Conservation (phyloP, 2,797 vertebrate genomes). For the Coracias cyanogaster region DNA sequence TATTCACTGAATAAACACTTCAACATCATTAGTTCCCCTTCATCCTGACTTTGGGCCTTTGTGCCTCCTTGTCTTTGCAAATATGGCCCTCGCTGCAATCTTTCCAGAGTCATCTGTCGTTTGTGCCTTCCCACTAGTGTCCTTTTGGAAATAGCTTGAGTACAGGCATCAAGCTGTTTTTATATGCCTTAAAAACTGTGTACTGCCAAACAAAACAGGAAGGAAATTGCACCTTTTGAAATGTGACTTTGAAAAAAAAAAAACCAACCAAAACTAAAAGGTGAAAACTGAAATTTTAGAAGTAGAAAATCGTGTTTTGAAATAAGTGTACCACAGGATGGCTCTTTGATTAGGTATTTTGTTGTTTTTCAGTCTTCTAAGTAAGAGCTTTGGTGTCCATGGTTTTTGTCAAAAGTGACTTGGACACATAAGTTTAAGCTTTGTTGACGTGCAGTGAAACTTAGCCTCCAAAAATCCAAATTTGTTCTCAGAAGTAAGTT, state of each 20-base stretch:
- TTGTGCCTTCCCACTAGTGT: not conserved
- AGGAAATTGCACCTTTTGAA: not conserved
- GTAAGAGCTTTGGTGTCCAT: not conserved
- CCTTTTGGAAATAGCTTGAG: not conserved
- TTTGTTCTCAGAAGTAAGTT: not conserved
- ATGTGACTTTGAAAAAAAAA: not conserved
- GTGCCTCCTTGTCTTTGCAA: not conserved
- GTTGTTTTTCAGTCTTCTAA: not conserved
- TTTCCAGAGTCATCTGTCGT: not conserved
- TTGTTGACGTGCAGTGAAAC: not conserved
- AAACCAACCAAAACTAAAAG: not conserved
- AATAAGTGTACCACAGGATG: not conserved
- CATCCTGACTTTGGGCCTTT: not conserved
- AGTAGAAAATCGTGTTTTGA: not conserved
- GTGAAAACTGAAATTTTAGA: not conserved
- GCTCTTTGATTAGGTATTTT: not conserved
- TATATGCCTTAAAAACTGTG: not conserved
- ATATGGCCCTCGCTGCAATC: not conserved
- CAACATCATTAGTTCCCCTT: not conserved
- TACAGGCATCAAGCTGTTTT: not conserved
- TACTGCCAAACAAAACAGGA: not conserved
- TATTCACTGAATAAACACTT: not conserved
- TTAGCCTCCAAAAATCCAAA: not conserved
- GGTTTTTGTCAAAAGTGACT: not conserved
- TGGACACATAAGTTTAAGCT: not conserved